These are phyloP conservation scores for Trichonephila clavipes DNA, from an alignment of 1,140 invertebrate genomes.

Conservation along the genomic window DNA sequence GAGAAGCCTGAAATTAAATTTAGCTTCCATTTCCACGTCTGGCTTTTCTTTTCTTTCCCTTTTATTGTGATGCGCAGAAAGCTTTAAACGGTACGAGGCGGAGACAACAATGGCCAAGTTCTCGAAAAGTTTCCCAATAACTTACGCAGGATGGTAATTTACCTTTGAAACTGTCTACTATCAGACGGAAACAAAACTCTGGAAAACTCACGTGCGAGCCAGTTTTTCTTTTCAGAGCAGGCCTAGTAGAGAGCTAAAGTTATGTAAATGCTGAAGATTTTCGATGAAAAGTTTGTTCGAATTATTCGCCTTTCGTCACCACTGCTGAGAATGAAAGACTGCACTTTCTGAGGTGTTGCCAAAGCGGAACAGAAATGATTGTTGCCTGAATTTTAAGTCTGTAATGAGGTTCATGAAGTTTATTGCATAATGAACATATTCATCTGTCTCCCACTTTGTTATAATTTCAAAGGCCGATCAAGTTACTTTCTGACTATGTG, in stretches of 20 bases:
- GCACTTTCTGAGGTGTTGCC: too few relatives aligned
- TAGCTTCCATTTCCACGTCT: neutral
- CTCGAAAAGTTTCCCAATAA: constrained; percentile 51
- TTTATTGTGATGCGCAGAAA: neutral
- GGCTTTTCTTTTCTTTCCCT: neutral
- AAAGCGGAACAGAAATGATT: too few relatives aligned
- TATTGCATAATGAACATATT: too few relatives aligned
- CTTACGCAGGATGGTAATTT: constrained; percentile 21
- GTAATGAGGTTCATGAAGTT: too few relatives aligned
- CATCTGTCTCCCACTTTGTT: too few relatives aligned
- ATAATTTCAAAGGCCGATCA: too few relatives aligned
- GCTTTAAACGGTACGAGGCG: neutral
- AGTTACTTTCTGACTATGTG: too few relatives aligned
- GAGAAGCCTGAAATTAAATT: neutral
- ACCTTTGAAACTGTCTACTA: constrained; percentile 12
- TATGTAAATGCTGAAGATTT: constrained; percentile 26
- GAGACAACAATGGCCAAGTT: constrained; percentile 36
- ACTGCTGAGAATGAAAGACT: neutral
- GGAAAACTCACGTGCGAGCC: too few relatives aligned
- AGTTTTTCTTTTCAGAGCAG: neutral
- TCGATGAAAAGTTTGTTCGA: constrained; percentile 3
- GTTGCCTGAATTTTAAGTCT: too few relatives aligned
- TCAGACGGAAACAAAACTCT: constrained; percentile 19
- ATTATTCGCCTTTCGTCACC: neutral
- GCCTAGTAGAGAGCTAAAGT: neutral